Conservation (phyloP, 2,113 vertebrate species). For the Anguilla japonica region DNA sequence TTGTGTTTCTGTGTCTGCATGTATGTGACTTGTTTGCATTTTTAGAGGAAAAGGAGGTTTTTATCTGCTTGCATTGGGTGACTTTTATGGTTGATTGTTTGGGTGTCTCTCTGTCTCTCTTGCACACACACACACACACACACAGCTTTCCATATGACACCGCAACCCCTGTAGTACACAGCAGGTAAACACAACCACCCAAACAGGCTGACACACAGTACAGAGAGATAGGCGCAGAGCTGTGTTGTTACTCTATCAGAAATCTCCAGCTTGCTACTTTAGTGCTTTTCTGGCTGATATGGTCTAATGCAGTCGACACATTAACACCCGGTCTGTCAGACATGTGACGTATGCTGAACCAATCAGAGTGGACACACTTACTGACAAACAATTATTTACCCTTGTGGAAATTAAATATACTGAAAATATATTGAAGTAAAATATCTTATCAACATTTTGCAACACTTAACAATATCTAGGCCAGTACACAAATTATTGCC, state of each 20-base stretch:
- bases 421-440: too few species aligned
- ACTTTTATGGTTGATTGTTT: too few species aligned
- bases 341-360: not conserved
- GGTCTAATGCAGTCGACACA: not conserved
- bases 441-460: too few species aligned
- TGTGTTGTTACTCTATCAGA: not conserved
- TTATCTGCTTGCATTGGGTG: too few species aligned
- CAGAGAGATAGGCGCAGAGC: not conserved
- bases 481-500: too few species aligned
- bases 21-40: too few species aligned
- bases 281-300: not conserved
- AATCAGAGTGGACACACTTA: not conserved
- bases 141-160: not conserved
- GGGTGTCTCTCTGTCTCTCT: not conserved
- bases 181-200: constrained; percentile 5
- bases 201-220: not conserved
- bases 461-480: too few species aligned
- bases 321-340: not conserved
- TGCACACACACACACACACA: constrained; percentile 5
- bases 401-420: too few species aligned
- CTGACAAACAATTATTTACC: not conserved
- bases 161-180: too few species aligned
- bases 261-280: not conserved
- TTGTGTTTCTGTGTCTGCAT: too few species aligned
- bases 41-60: too few species aligned